Base-by-base conservation (phyloP, 2,888 invertebrate species). In the Choreutis nemorana region DNA sequence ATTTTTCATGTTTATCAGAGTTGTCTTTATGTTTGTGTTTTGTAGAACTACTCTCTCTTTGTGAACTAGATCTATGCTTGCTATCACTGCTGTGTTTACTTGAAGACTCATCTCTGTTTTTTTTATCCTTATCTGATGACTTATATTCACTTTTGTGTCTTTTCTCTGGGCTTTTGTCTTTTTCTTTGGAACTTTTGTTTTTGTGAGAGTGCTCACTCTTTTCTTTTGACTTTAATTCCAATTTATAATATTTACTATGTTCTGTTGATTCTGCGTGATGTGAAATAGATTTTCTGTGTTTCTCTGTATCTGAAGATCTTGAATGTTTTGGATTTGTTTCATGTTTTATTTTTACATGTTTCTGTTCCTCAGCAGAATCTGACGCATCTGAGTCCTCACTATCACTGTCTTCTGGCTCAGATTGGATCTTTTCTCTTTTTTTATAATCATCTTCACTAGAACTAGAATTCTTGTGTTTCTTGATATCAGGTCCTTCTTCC, bases 401-500 rank as follows among this genome's bases (percentile, higher is more conserved):
- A 5, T 41, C 55, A 43, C 52, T 50, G 42, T 35, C 42, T 43
- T 23, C 48, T 45, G 9, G 30, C 43, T 29, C 32, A 32, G 29
- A 43, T 46, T 39, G 42, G 35, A 39, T 35, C 40, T 36, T 23
- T 36, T 35, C 15, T 44, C 41, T 50, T 36, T 53, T 56, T 32
- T 51, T 43, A 26, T 56, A 49, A 34, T 60, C 57, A 45, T 55
- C 58, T 31, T 64, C 58, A 49, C 53, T 65, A 31, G 50, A 50
- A 42, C 52, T 57, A 34, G 50, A 48, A 32, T 58, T 42, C 47
- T 59, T 70, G 23, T 50, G 55, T 42, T 62, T 67, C 37, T 68
- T 71, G 23, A 38, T 36, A 33, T 58, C 49, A 22, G 54, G 45
- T 34, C 71, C 60, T 36, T 75, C 73, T 29, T 75, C 71, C 73